Base-by-base conservation (phyloP, 2,888 invertebrate species). In the Melangyna quadrimaculata region DNA sequence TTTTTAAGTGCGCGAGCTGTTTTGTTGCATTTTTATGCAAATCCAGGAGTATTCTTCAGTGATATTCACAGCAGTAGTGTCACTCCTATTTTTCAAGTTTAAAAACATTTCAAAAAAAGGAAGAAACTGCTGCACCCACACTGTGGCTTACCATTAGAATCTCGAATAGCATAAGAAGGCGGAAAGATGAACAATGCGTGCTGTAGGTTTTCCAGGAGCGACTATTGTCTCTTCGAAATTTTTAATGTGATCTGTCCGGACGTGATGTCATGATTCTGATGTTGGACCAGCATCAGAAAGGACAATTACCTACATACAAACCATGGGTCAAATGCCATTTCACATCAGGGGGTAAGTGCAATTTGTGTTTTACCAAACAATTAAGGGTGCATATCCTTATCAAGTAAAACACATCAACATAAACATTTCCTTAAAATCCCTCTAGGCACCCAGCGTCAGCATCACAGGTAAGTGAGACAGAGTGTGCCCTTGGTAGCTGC, bases 281-380 rank as follows among this genome's bases (percentile, higher is more conserved):
- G 74, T 37, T 65, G 48, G 35, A 57, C 32, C 71, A 75, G 63
- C 63, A 67, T 48, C 29, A 65, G 9, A 27, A n/a, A n/a, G n/a
- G n/a, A 51, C 67, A 48, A 67, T 51, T 70, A 77, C 80, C 81
- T n/a, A n/a, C n/a, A n/a, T n/a, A n/a, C n/a, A n/a, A 63, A 77
- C 86, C 77, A 86, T 72, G 63, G 86, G 72, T 82, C 71, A 71
- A 78, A 72, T 80, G 71, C 77, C 75, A 79, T 79, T 45, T 81
- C 84, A 74, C 87, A 78, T 67, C 79, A 87, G 86, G 87, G 78
- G 88, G 86, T 88, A 86, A 79, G 87, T 88, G 87, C 87, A 88
- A 88, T 88, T 88, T 88, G 88, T 88, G 87, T 88, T 87, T 87
- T 87, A 87, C 87, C 88, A 87, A 88, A 88, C 88, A 88, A 88